A percentile compares a stretch with the other conserved stretches of the same genome.
Evolutionary conservation across 1,140 invertebrate species (phyloP).

Genomic region (Sesamia nonagrioides): DNA sequence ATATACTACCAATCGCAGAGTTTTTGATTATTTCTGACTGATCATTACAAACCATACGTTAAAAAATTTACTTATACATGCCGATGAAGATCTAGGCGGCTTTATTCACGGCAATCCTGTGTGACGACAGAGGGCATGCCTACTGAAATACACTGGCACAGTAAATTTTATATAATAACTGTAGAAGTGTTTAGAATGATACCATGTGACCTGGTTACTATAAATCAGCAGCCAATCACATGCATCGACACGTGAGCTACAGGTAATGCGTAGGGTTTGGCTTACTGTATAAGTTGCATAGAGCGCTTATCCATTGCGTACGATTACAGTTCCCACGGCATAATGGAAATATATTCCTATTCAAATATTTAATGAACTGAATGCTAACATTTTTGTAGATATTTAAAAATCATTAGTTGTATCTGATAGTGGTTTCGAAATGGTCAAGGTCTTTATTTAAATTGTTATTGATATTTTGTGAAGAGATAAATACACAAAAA

Average conservation of each 20-base stretch:
- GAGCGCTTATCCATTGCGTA: constrained; percentile 24
- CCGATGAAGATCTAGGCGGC: no score
- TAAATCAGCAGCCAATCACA: constrained; percentile 39
- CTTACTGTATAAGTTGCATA: constrained; percentile 1
- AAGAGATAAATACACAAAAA: background rate
- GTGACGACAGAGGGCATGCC: no score
- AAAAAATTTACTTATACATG: no score
- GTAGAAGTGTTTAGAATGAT: constrained; percentile 16
- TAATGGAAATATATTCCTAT: background rate
- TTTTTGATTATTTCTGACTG: no score
- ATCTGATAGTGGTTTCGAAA: background rate
- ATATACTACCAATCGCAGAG: no score
- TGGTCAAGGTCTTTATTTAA: background rate
- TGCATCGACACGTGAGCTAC: constrained; percentile 31
- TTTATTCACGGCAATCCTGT: no score
- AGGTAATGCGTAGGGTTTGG: constrained; percentile 42
- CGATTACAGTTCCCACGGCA: background rate
- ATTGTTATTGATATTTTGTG: constrained; percentile 1
- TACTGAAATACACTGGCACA: no score
- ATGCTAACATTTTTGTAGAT: background rate
- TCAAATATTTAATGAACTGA: background rate
- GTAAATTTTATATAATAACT: no score
- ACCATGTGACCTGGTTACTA: constrained; percentile 34
- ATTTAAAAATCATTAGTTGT: background rate
- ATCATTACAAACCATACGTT: no score